Conservation (phyloP, 1,140 invertebrate species). For the Adelges cooleyi region DNA sequence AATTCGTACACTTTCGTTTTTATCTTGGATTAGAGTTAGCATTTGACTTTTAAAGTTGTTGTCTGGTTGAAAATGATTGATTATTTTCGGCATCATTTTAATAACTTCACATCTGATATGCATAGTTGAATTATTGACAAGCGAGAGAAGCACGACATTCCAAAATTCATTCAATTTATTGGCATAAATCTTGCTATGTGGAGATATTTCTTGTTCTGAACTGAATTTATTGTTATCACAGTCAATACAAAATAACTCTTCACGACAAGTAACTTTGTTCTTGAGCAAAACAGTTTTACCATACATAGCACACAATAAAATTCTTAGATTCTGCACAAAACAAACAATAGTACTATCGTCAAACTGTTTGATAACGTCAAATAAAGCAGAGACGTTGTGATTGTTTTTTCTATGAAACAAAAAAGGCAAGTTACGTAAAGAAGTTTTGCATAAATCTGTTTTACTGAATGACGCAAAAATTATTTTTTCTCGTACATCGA, state of each 20-base stretch:
- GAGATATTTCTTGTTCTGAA: not conserved
- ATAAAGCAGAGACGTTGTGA: slow-evolving; percentile 1
- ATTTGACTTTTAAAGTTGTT: slow-evolving; percentile 13
- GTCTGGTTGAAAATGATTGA: slow-evolving; percentile 15
- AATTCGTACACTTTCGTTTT: slow-evolving; percentile 7
- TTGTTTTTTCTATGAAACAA: slow-evolving; percentile 13
- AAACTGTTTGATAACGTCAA: slow-evolving; percentile 14
- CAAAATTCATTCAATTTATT: slow-evolving; percentile 6
- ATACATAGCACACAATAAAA: slow-evolving; percentile 17
- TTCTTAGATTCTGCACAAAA: slow-evolving; percentile 2
- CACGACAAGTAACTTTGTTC: not conserved
- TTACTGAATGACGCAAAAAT: not conserved
- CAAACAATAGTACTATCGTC: not conserved
- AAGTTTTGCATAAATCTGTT: not conserved
- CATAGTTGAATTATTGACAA: slow-evolving; percentile 10
- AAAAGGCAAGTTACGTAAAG: slow-evolving; percentile 7
- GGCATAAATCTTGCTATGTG: not conserved
- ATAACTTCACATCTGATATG: slow-evolving; percentile 11
- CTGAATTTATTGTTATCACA: not conserved
- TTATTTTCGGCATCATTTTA: slow-evolving; percentile 6
- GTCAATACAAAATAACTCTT: slow-evolving; percentile 20
- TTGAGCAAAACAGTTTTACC: not conserved
- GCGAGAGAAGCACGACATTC: slow-evolving; percentile 14
- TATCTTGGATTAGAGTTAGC: slow-evolving; percentile 5
- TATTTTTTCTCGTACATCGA: not conserved